A percentile compares a stretch with the other conserved stretches of the same genome.
These are phyloP conservation scores for Pteruthius melanotis DNA, from an alignment of 2,113 vertebrate species.

Conservation along the genomic window DNA sequence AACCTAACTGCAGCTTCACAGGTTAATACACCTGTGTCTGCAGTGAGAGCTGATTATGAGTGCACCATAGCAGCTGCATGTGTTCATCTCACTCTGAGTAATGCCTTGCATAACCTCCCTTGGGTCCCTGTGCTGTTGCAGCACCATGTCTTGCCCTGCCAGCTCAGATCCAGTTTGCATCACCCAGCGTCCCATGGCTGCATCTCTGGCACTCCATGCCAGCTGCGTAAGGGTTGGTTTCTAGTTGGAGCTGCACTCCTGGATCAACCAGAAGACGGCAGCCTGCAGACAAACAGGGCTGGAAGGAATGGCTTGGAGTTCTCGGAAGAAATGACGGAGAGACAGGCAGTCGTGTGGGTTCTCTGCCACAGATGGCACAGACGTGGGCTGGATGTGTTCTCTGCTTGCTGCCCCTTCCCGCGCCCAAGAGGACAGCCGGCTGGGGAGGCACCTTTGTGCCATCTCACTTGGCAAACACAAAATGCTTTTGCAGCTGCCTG, in stretches of 20 bases:
- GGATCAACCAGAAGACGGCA: background rate
- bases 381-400: rapidly evolving
- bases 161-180: background rate
- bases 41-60: background rate
- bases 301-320: background rate
- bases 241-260: background rate
- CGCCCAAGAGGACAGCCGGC: background rate
- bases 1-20: background rate
- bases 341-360: background rate
- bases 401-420: background rate
- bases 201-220: rapidly evolving
- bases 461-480: background rate
- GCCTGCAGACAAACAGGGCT: background rate
- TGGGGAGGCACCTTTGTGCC: constrained; percentile 4
- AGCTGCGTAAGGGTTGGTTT: background rate
- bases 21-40: background rate
- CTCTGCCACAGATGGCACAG: background rate
- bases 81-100: background rate
- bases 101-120: background rate
- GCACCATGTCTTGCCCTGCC: background rate
- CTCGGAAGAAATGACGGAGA: background rate
- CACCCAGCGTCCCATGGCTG: rapidly evolving
- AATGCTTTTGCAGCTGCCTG: background rate
- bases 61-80: background rate
- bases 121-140: background rate